Evolutionary conservation across 2,113 vertebrate species (phyloP).

Genomic region (Ictalurus furcatus): DNA sequence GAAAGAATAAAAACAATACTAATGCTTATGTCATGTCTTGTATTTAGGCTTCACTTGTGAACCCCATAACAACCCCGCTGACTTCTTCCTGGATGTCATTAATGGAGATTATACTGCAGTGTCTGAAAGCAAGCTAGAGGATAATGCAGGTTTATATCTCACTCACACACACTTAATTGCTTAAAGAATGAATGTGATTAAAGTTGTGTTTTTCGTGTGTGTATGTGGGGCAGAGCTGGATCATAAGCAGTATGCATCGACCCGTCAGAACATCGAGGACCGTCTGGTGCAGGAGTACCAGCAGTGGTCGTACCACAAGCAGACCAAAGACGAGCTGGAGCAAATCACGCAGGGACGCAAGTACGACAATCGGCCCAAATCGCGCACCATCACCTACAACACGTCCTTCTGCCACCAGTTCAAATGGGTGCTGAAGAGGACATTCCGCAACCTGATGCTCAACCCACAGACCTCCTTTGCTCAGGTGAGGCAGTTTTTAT

Average conservation of each 20-base stretch:
- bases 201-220: not conserved
- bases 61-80: conserved; percentile 90
- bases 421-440: conserved; percentile 84
- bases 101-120: conserved; percentile 84
- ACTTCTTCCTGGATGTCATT: conserved; percentile 94
- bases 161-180: not conserved
- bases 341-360: conserved; percentile 52
- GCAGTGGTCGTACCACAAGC: conserved; percentile 64
- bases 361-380: not conserved
- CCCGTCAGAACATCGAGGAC: conserved; percentile 72
- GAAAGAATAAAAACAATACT: not conserved
- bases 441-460: conserved; percentile 84
- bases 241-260: not conserved
- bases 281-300: conserved; percentile 78
- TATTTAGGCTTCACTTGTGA: conserved; percentile 86
- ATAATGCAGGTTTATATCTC: conserved; percentile 58
- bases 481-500: conserved; percentile 72
- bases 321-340: conserved; percentile 76
- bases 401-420: conserved; percentile 88
- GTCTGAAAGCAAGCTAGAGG: conserved; percentile 46
- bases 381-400: conserved; percentile 77
- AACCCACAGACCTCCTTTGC: conserved; percentile 92
- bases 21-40: conserved; percentile 5
- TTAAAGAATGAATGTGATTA: not conserved
- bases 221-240: conserved; percentile 40